Conservation (phyloP, 2,797 vertebrate species). For the Paratrypauchen microcephalus region DNA sequence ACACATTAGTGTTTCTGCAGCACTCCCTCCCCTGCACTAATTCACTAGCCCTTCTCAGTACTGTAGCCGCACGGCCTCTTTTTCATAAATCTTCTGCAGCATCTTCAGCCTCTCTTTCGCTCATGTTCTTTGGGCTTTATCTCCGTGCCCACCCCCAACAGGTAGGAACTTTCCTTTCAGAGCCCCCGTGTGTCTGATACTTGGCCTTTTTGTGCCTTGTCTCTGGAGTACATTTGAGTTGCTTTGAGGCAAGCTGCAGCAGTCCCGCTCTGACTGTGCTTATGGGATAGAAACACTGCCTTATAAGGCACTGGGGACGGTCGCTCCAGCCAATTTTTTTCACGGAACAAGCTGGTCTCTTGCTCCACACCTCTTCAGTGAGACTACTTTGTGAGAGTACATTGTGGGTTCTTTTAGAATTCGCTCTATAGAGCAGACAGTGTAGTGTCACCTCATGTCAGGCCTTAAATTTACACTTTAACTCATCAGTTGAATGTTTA, state of each 20-base stretch:
- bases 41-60: constrained; percentile 5
- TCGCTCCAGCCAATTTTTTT: constrained; percentile 73
- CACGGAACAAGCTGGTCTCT: constrained; percentile 71
- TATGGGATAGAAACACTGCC: constrained; percentile 80
- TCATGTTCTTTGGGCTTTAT: constrained; percentile 13
- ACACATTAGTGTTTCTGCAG: constrained; percentile 3
- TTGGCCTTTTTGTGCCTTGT: constrained; percentile 47
- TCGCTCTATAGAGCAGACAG: constrained; percentile 49
- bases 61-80: constrained; percentile 7
- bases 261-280: constrained; percentile 55
- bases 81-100: constrained; percentile 16
- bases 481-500: constrained; percentile 12
- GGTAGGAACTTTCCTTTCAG: background rate
- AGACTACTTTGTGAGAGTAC: constrained; percentile 55
- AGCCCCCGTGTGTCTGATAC: constrained; percentile 33
- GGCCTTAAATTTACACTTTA: constrained; percentile 14
- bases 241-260: constrained; percentile 61
- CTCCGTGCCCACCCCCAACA: constrained; percentile 4
- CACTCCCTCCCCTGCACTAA: background rate
- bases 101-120: constrained; percentile 16
- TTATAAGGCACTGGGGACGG: constrained; percentile 82
- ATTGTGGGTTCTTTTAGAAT: constrained; percentile 46
- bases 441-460: constrained; percentile 15
- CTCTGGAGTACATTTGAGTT: constrained; percentile 57
- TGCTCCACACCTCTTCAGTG: constrained; percentile 67